These are phyloP conservation scores for Allobates femoralis DNA, from an alignment of 2,797 vertebrate genomes.

Conservation along the genomic window DNA sequence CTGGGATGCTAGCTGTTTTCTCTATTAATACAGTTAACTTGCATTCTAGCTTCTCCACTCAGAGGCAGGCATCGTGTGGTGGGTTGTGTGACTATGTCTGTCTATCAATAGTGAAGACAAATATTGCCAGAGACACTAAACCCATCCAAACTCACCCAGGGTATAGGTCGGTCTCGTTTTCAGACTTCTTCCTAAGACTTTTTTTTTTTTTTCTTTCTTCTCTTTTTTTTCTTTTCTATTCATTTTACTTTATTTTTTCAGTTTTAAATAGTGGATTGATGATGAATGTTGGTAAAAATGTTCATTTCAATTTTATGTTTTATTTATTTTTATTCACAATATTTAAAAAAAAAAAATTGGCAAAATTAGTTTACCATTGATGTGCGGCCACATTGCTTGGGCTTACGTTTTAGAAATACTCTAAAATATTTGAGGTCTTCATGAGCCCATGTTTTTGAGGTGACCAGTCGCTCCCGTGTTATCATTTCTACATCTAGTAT, in stretches of 20 bases:
- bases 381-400: slow-evolving; percentile 82
- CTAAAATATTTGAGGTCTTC: too few species aligned
- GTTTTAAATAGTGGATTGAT: slow-evolving; percentile 80
- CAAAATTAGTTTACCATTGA: slow-evolving; percentile 76
- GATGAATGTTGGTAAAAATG: slow-evolving; percentile 79
- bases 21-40: slow-evolving; percentile 89
- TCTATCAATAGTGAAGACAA: slow-evolving; percentile 89
- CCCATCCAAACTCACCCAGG: slow-evolving; percentile 87
- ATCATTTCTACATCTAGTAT: background rate
- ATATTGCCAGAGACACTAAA: slow-evolving; percentile 87
- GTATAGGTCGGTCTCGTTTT: slow-evolving; percentile 86
- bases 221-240: slow-evolving; percentile 57
- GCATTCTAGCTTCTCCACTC: slow-evolving; percentile 87
- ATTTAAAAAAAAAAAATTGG: slow-evolving; percentile 68
- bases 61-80: slow-evolving; percentile 86
- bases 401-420: background rate
- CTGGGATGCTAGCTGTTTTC: slow-evolving; percentile 86
- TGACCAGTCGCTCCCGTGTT: background rate
- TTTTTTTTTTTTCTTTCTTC: slow-evolving; percentile 57
- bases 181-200: slow-evolving; percentile 83
- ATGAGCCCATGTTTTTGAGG: too few species aligned
- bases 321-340: slow-evolving; percentile 68
- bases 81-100: slow-evolving; percentile 88
- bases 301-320: slow-evolving; percentile 76
- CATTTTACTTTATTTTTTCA: slow-evolving; percentile 61